A percentile compares a stretch with the other conserved stretches of the same genome.
These are phyloP conservation scores for Cephalopachus bancanus DNA, from an alignment of 2,797 vertebrate species.

Conservation along the genomic window DNA sequence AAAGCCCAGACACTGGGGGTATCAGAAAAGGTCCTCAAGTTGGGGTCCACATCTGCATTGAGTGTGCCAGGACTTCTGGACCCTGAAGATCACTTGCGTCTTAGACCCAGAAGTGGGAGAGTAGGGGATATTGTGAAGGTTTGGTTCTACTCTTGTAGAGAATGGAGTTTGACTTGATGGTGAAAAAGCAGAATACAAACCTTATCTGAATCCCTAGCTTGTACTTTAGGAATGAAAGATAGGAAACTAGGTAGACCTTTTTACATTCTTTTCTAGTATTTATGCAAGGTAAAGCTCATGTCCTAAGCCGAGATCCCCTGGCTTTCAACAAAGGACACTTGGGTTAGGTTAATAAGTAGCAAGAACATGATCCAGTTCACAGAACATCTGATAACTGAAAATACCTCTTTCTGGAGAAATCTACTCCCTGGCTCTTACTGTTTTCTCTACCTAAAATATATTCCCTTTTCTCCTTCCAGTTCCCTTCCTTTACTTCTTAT, in stretches of 20 bases:
- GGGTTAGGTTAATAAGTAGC: constrained; percentile 16
- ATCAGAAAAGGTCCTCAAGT: too few species aligned
- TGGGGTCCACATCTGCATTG: neutral
- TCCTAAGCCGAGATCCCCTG: neutral
- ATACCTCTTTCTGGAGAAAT: too few species aligned
- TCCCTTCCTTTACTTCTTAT: neutral
- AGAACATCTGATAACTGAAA: too few species aligned
- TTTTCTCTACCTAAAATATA: neutral
- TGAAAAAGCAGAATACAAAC: neutral
- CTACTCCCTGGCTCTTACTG: neutral
- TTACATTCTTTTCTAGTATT: constrained; percentile 21
- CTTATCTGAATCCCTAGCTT: neutral
- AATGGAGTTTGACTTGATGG: neutral
- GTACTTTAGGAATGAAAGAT: neutral
- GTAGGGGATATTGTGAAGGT: neutral
- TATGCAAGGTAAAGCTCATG: constrained; percentile 6
- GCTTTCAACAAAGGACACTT: neutral
- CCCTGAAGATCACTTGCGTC: neutral
- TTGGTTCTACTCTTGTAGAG: neutral
- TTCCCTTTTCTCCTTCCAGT: neutral
- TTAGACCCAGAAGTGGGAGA: neutral
- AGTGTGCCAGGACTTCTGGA: neutral
- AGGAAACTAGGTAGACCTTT: constrained; percentile 4
- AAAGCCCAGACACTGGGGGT: too few species aligned
- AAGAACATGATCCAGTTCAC: neutral